These are phyloP conservation scores for Clanis bilineata DNA, from an alignment of 2,888 invertebrate genomes.

Conservation along the genomic window DNA sequence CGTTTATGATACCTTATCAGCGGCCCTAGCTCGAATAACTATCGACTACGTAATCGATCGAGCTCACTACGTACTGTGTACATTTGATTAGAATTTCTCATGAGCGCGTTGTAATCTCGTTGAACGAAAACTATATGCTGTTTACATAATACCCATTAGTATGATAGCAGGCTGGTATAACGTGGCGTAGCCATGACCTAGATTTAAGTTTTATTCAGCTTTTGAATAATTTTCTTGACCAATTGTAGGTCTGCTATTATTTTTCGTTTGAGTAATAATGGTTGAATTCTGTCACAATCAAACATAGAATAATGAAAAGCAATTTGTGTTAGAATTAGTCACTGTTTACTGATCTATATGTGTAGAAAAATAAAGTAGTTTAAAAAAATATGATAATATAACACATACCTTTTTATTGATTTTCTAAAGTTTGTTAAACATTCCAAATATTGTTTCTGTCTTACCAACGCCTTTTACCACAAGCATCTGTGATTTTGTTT, in stretches of 20 bases:
- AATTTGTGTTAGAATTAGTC: not conserved
- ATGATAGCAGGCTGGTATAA: not conserved
- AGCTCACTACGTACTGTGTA: no score
- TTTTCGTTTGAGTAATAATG: not conserved
- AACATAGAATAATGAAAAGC: not conserved
- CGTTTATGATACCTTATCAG: not conserved
- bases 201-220: constrained; percentile 24
- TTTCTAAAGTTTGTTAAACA: constrained; percentile 1
- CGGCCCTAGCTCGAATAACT: no score
- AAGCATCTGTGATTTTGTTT: constrained; percentile 36
- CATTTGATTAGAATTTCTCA: no score
- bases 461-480: constrained; percentile 24
- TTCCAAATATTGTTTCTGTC: constrained; percentile 22
- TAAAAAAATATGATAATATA: not conserved
- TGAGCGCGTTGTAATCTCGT: no score
- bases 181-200: constrained; percentile 52
- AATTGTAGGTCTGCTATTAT: not conserved
- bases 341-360: not conserved
- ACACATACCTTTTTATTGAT: not conserved
- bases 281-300: constrained; percentile 7
- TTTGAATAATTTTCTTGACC: not conserved
- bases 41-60: no score
- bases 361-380: not conserved
- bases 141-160: not conserved
- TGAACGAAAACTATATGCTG: not conserved